phyloP scores from a whole-genome alignment of 2,113 vertebrate genomes.

The Hyperopisus bebe region DNA sequence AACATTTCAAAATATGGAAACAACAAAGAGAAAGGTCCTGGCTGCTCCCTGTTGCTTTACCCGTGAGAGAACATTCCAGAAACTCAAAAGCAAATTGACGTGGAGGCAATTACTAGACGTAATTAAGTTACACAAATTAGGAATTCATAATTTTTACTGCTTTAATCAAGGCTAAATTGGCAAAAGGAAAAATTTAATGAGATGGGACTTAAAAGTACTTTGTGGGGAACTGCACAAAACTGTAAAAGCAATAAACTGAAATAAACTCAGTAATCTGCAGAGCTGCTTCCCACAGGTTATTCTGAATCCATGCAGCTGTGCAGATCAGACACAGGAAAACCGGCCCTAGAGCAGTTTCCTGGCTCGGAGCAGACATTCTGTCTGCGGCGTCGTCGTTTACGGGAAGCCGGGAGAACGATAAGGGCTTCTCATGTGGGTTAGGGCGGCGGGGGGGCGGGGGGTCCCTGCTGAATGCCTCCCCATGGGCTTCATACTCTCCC shows the following conservation, averaged over 20 bases:
- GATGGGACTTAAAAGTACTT: neutral
- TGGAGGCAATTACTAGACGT: constrained; percentile 30
- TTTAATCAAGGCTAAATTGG: neutral
- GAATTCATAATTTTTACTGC: neutral
- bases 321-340: neutral
- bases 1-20: neutral
- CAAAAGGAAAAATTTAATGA: neutral
- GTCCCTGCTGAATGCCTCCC: neutral
- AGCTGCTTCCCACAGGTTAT: neutral
- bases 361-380: neutral
- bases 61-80: constrained; percentile 17
- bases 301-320: neutral
- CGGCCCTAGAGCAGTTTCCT: neutral
- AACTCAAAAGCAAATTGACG: constrained; percentile 35
- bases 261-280: neutral
- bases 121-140: constrained; percentile 33
- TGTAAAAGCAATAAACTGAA: neutral
- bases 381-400: neutral
- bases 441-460: too few relatives aligned
- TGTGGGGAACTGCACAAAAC: neutral
- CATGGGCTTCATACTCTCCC: neutral
- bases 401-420: neutral
- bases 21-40: neutral
- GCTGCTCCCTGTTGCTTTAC: constrained; percentile 36
- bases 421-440: neutral